Conservation (phyloP, 2,113 vertebrate genomes). For the Rhipidura dahli region DNA sequence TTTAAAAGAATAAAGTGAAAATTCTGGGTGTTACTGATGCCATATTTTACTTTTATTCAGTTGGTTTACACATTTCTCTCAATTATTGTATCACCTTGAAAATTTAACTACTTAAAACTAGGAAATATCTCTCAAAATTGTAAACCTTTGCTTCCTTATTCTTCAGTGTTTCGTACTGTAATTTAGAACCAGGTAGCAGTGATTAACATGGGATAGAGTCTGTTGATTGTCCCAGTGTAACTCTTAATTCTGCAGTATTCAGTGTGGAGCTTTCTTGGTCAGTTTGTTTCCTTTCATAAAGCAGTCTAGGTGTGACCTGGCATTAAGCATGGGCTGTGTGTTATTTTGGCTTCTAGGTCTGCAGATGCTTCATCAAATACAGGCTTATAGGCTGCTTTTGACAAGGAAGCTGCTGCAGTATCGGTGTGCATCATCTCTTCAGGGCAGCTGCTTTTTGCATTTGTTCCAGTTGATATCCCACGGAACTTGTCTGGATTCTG, state of each 20-base stretch:
- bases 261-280: not conserved
- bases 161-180: not conserved
- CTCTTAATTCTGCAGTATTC: not conserved
- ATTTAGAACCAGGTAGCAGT: not conserved
- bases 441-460: not conserved
- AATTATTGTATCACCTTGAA: not conserved
- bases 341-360: not conserved
- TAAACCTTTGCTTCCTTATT: not conserved
- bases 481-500: not conserved
- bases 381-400: not conserved
- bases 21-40: not conserved
- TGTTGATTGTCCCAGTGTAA: not conserved
- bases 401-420: not conserved
- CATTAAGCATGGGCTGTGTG: rapidly evolving
- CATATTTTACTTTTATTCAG: not conserved
- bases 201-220: not conserved
- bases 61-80: not conserved
- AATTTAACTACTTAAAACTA: not conserved
- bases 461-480: not conserved
- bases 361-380: not conserved
- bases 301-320: not conserved
- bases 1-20: not conserved
- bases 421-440: not conserved
- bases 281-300: not conserved
- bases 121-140: not conserved